Conservation (phyloP, 2,888 invertebrate genomes). For the Caenorhabditis wallacei region DNA sequence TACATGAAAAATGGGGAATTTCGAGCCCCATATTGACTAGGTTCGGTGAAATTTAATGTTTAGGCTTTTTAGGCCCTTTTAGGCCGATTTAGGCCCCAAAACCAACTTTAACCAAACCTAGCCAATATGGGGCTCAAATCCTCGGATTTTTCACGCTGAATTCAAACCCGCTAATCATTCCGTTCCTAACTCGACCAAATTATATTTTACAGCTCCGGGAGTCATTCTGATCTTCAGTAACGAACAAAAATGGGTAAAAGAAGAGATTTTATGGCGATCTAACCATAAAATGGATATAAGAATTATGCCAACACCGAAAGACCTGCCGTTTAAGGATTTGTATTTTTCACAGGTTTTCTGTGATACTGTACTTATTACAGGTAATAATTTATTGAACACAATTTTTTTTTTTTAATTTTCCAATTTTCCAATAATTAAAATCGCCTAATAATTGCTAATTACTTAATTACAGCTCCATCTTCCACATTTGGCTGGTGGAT, state of each 20-base stretch:
- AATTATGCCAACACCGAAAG: conserved; percentile 33
- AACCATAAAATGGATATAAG: conserved; percentile 1
- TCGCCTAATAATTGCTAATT: not conserved
- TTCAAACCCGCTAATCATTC: no score
- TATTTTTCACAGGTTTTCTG: conserved; percentile 46
- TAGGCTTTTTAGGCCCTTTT: not conserved
- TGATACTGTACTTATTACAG: conserved; percentile 55
- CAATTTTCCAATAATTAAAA: not conserved
- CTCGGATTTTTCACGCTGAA: not conserved
- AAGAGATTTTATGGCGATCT: not conserved
- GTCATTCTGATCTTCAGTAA: conserved; percentile 40
- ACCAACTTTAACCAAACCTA: not conserved
- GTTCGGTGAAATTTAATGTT: no score
- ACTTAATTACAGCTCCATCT: conserved; percentile 38
- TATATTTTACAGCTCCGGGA: not conserved
- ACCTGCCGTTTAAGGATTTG: conserved; percentile 35
- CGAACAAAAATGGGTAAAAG: conserved; percentile 30
- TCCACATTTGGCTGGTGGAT: conserved; percentile 62
- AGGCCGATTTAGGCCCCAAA: not conserved
- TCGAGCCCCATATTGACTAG: no score
- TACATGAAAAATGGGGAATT: no score
- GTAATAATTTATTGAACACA: not conserved
- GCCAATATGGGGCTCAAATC: not conserved
- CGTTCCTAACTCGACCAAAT: no score
- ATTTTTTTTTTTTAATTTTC: not conserved